A percentile compares a stretch with the other conserved stretches of the same genome.
These are phyloP conservation scores for Etheostoma cragini DNA, from an alignment of 2,113 vertebrate genomes.

Conservation along the genomic window DNA sequence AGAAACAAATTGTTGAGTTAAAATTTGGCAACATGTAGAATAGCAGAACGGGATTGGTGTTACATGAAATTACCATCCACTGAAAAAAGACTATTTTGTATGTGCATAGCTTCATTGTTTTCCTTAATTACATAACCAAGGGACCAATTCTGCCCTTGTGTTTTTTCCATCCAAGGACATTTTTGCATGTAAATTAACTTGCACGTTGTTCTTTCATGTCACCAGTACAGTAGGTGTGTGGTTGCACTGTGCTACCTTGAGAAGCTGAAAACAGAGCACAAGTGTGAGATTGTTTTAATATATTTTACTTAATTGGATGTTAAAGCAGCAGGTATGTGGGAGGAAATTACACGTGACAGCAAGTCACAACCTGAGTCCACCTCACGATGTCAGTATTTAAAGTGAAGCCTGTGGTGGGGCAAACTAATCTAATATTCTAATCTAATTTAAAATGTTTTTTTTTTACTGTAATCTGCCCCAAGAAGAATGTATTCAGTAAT, in stretches of 20 bases:
- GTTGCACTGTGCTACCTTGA: slow-evolving; percentile 9
- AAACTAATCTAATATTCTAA: slow-evolving; percentile 29
- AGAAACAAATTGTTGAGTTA: slow-evolving; percentile 1
- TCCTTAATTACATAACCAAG: slow-evolving; percentile 17
- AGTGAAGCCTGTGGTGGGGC: slow-evolving; percentile 1
- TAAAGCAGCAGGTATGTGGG: slow-evolving; percentile 1
- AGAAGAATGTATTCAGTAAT: slow-evolving; percentile 1
- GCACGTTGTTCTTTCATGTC: slow-evolving; percentile 16
- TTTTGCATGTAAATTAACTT: slow-evolving; percentile 41
- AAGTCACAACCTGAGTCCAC: slow-evolving; percentile 13
- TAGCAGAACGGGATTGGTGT: slow-evolving; percentile 24
- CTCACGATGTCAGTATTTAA: not conserved
- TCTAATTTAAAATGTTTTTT: slow-evolving; percentile 1
- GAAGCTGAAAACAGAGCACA: not conserved
- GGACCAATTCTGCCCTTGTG: slow-evolving; percentile 12
- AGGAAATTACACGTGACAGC: slow-evolving; percentile 24
- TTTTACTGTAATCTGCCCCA: slow-evolving; percentile 15
- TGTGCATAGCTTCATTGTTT: slow-evolving; percentile 51
- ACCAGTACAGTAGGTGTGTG: slow-evolving; percentile 5
- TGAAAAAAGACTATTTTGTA: slow-evolving; percentile 49
- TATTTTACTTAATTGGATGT: slow-evolving; percentile 16
- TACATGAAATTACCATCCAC: slow-evolving; percentile 47
- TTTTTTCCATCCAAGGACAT: slow-evolving; percentile 34
- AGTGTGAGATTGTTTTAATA: slow-evolving; percentile 18
- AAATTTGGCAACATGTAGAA: slow-evolving; percentile 38